Evolutionary conservation across 2,888 invertebrate genomes (phyloP).

Genomic region (Lissocephala sabroskyi): DNA sequence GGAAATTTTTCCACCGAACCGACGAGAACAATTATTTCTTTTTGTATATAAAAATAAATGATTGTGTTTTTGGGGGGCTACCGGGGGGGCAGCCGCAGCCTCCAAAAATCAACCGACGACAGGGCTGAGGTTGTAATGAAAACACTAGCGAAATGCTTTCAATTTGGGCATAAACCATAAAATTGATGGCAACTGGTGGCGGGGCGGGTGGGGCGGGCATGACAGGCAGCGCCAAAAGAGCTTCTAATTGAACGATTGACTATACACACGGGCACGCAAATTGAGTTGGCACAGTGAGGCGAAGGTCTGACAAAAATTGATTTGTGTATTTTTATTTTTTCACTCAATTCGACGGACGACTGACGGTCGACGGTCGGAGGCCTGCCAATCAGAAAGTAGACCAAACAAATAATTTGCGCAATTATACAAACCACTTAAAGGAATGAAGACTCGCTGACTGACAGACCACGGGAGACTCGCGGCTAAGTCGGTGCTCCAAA

Average conservation of each 20-base stretch:
- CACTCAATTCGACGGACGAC: too few species aligned
- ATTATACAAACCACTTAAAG: slow-evolving; percentile 35
- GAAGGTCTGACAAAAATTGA: neutral
- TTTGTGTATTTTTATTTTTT: neutral
- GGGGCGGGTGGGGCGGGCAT: too few species aligned
- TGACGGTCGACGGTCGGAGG: slow-evolving; percentile 53
- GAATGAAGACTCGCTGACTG: neutral
- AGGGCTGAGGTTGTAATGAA: too few species aligned
- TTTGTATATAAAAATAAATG: neutral
- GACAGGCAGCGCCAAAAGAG: slow-evolving; percentile 13
- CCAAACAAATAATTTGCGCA: slow-evolving; percentile 57
- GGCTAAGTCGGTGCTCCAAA: too few species aligned
- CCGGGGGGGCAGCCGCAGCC: too few species aligned
- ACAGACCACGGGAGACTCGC: neutral
- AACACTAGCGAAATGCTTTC: slow-evolving; percentile 35
- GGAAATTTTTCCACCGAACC: slow-evolving; percentile 6
- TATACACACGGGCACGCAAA: slow-evolving; percentile 16
- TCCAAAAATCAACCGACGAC: too few species aligned
- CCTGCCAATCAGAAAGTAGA: slow-evolving; percentile 52
- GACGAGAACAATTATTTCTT: slow-evolving; percentile 18
- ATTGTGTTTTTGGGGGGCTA: too few species aligned
- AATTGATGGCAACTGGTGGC: slow-evolving; percentile 33
- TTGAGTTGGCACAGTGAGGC: slow-evolving; percentile 8
- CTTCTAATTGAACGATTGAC: slow-evolving; percentile 58
- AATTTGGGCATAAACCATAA: slow-evolving; percentile 49